Percentiles rank a stretch among this genome's conserved stretches.
phyloP scores from a whole-genome alignment of 2,888 invertebrate species.

The Drosophila percnosoma region DNA sequence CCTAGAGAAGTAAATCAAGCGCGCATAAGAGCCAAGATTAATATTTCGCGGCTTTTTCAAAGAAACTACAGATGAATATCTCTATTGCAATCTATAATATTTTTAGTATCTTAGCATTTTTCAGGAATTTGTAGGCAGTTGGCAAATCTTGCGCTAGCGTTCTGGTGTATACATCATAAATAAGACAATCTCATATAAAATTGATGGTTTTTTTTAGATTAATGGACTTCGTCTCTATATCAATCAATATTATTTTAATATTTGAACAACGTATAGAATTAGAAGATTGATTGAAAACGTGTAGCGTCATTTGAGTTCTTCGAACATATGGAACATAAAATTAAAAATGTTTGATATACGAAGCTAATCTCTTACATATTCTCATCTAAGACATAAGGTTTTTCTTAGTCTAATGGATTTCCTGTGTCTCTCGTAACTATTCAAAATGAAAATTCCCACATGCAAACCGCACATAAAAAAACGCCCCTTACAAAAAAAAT shows the following conservation, averaged over 20 bases:
- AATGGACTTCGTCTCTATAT: background rate
- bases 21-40: slow-evolving; percentile 30
- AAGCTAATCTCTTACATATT: background rate
- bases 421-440: slow-evolving; percentile 23
- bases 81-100: background rate
- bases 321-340: background rate
- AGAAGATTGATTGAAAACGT: background rate
- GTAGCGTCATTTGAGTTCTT: background rate
- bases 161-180: background rate
- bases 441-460: slow-evolving; percentile 60
- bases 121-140: background rate
- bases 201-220: fast-evolving
- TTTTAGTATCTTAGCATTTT: background rate
- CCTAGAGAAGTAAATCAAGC: slow-evolving; percentile 40
- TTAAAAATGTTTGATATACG: background rate
- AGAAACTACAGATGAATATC: background rate
- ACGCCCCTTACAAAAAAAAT: slow-evolving; percentile 49
- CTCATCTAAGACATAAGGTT: slow-evolving; percentile 4
- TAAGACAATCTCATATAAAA: background rate
- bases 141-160: background rate
- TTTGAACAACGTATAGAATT: background rate
- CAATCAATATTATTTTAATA: background rate
- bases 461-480: slow-evolving; percentile 77
- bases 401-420: slow-evolving; percentile 34
- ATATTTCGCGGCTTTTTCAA: background rate